Conservation (phyloP, 2,113 vertebrate species). For the Ameiurus melas region DNA sequence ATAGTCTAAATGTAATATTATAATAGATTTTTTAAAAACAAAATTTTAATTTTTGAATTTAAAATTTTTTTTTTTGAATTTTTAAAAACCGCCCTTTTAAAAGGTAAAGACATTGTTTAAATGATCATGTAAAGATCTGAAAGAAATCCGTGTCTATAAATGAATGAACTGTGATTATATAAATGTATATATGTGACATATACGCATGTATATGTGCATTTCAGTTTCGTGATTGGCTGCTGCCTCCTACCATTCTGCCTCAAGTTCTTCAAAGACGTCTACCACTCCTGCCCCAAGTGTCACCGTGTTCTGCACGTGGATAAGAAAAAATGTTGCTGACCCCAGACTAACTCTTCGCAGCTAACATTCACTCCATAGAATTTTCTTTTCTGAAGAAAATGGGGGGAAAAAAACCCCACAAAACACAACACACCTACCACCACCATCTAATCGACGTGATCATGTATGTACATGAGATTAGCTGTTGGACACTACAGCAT, state of each 20-base stretch:
- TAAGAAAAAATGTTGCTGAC: conserved; percentile 70
- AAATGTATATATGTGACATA: not conserved
- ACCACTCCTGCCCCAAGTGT: conserved; percentile 75
- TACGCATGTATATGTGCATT: not conserved
- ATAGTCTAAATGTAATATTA: not conserved
- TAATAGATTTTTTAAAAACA: no score
- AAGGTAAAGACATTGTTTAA: not conserved
- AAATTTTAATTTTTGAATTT: no score
- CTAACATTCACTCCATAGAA: not conserved
- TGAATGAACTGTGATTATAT: not conserved
- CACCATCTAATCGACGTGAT: conserved; percentile 6
- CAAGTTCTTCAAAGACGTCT: conserved; percentile 73
- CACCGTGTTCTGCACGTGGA: conserved; percentile 68
- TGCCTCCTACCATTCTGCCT: conserved; percentile 74
- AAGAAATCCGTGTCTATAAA: not conserved
- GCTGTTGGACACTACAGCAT: not conserved
- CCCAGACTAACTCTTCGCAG: not conserved
- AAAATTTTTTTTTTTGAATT: no score
- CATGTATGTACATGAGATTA: not conserved
- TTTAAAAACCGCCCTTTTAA: not conserved
- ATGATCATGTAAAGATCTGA: not conserved
- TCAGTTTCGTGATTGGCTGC: conserved; percentile 71
- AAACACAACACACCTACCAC: not conserved
- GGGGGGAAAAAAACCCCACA: not conserved
- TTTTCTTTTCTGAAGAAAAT: not conserved